Percentiles rank a stretch among this genome's conserved stretches.
Conservation (phyloP, 2,113 vertebrate genomes). For the Seriola dumerili region DNA sequence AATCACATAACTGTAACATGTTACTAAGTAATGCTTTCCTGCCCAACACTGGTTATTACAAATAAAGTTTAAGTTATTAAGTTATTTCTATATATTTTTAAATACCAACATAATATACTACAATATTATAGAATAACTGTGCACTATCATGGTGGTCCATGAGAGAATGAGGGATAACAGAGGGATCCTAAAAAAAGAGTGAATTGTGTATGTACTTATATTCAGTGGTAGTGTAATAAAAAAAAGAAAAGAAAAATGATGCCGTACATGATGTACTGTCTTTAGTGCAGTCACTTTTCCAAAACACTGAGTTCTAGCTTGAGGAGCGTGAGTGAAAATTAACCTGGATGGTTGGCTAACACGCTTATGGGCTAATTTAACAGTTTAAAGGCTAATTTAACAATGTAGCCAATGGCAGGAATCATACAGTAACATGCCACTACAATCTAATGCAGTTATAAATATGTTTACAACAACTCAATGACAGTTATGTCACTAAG, state of each 20-base stretch:
- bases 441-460: not conserved
- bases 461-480: not conserved
- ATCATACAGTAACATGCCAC: not conserved
- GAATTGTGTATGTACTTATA: too few relatives aligned
- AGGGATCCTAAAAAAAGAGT: too few relatives aligned
- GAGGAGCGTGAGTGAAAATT: not conserved
- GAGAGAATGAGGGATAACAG: not conserved
- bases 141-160: not conserved
- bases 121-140: not conserved
- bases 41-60: too few relatives aligned
- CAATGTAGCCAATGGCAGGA: not conserved
- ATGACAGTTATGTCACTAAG: not conserved
- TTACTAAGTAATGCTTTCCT: too few relatives aligned
- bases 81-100: not conserved
- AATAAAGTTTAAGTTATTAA: too few relatives aligned
- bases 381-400: slow-evolving; percentile 1
- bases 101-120: not conserved
- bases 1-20: too few relatives aligned
- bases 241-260: not conserved
- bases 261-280: not conserved
- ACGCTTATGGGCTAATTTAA: not conserved
- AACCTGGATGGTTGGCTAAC: not conserved
- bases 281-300: not conserved
- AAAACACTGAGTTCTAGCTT: not conserved
- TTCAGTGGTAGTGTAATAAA: not conserved